phyloP scores from a whole-genome alignment of 2,888 invertebrate genomes.

The Xiphydria camelus region DNA sequence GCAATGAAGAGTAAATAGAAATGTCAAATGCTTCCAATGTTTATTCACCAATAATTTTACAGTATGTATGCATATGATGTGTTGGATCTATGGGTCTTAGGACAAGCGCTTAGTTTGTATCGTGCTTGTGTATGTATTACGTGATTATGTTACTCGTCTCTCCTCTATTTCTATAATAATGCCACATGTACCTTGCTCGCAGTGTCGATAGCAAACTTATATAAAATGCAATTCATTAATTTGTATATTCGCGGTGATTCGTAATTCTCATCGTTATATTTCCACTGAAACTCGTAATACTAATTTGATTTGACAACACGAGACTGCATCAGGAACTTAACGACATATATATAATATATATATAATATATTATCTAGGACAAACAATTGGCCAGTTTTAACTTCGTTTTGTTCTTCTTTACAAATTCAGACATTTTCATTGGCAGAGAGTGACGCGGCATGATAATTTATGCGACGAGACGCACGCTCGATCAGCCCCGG shows the following conservation, averaged over 20 bases:
- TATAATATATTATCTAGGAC: conserved; percentile 42
- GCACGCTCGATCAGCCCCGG: conserved; percentile 13
- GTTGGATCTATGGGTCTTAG: conserved; percentile 38
- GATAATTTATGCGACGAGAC: conserved; percentile 31
- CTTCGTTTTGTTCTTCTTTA: conserved; percentile 30
- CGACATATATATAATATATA: conserved; percentile 40
- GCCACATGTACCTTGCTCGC: conserved; percentile 38
- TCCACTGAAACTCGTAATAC: conserved; percentile 34
- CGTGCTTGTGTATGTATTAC: conserved; percentile 32
- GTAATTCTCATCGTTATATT: conserved; percentile 18
- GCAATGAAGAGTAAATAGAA: background rate
- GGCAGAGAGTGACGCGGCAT: conserved; percentile 31
- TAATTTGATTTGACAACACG: conserved; percentile 54
- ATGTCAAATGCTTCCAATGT: conserved; percentile 40
- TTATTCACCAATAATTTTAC: conserved; percentile 54
- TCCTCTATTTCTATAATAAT: conserved; percentile 36
- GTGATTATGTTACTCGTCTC: conserved; percentile 24
- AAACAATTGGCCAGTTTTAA: conserved; percentile 41
- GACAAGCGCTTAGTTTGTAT: conserved; percentile 37
- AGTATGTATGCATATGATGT: conserved; percentile 45
- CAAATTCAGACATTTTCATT: conserved; percentile 32
- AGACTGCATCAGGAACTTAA: conserved; percentile 52
- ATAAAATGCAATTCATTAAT: conserved; percentile 32
- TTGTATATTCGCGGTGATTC: conserved; percentile 21
- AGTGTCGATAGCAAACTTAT: conserved; percentile 37